Conservation (phyloP, 2,113 vertebrate genomes). For the Thunnus thynnus region DNA sequence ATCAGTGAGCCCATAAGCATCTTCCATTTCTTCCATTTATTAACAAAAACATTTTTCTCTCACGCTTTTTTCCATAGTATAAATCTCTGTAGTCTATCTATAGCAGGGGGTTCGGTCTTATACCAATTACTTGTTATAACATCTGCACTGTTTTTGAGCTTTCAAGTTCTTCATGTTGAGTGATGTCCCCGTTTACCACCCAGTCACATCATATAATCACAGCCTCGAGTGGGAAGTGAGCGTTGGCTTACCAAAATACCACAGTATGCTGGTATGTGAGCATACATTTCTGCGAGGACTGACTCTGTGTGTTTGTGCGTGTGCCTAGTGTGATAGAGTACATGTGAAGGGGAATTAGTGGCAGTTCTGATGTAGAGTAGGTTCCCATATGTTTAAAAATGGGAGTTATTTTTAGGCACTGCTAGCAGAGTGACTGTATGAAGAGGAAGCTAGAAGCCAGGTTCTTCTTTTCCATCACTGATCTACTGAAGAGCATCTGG, state of each 20-base stretch:
- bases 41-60: too few species aligned
- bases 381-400: slow-evolving; percentile 44
- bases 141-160: not conserved
- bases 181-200: slow-evolving; percentile 1
- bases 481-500: slow-evolving; percentile 12
- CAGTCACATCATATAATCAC: slow-evolving; percentile 45
- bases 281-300: slow-evolving; percentile 9
- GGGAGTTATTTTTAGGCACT: slow-evolving; percentile 43
- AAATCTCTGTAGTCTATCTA: too few species aligned
- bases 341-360: slow-evolving; percentile 33
- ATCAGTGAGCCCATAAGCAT: too few species aligned
- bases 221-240: slow-evolving; percentile 11
- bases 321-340: not conserved
- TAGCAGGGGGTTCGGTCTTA: too few species aligned
- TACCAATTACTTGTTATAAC: too few species aligned
- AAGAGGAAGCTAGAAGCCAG: slow-evolving; percentile 59
- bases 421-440: slow-evolving; percentile 21
- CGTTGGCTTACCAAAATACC: slow-evolving; percentile 33
- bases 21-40: too few species aligned
- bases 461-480: slow-evolving; percentile 58
- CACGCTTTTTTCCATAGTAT: too few species aligned
- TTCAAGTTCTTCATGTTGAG: not conserved
- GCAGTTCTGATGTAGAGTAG: slow-evolving; percentile 29
- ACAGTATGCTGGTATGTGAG: not conserved
- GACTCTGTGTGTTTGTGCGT: not conserved